These are phyloP conservation scores for Brachyalestes nurse DNA, from an alignment of 2,797 vertebrate genomes.

Conservation along the genomic window DNA sequence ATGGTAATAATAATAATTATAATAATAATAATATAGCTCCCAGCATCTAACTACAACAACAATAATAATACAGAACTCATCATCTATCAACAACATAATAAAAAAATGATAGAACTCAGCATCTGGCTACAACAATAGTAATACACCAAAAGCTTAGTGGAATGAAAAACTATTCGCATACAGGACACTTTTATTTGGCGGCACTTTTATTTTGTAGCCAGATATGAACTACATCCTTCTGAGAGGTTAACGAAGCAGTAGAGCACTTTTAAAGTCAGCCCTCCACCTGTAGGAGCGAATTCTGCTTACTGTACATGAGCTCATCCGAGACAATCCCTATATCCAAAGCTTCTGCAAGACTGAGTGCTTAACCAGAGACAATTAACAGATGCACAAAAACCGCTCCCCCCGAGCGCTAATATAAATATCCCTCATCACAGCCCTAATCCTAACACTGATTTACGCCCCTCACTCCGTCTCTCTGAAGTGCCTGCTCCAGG, in stretches of 20 bases:
- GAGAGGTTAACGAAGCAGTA: not conserved
- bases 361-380: conserved; percentile 64
- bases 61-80: too few species aligned
- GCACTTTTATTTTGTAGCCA: not conserved
- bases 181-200: too few species aligned
- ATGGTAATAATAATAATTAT: too few species aligned
- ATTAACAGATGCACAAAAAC: conserved; percentile 67
- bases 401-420: not conserved
- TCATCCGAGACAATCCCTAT: conserved; percentile 61
- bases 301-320: conserved; percentile 39
- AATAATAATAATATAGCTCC: too few species aligned
- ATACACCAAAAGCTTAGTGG: too few species aligned
- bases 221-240: not conserved
- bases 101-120: too few species aligned
- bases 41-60: too few species aligned
- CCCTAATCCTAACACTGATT: conserved; percentile 23
- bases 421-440: conserved; percentile 8
- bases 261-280: not conserved
- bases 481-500: not conserved
- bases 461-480: not conserved
- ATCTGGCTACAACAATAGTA: too few species aligned
- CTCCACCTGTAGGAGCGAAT: conserved; percentile 50
- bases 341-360: conserved; percentile 62
- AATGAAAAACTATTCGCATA: too few species aligned
- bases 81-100: too few species aligned